Conservation (phyloP, 2,888 invertebrate genomes). For the Odiellus spinosus region DNA sequence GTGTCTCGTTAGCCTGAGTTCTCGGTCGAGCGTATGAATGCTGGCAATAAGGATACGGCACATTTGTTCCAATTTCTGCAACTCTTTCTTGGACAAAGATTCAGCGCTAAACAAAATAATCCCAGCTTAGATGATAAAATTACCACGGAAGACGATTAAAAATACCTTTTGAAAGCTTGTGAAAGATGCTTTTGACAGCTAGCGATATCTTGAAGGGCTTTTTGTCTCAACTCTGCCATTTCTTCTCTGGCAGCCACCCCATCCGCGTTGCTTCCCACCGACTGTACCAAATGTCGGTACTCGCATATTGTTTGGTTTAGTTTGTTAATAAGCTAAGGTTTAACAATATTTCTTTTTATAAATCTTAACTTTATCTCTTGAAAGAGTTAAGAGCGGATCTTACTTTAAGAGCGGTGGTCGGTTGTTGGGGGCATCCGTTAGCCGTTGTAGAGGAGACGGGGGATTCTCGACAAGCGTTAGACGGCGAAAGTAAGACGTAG, state of each 20-base stretch:
- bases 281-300: constrained; percentile 11
- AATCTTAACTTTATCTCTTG: too few relatives aligned
- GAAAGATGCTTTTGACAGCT: constrained; percentile 11
- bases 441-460: too few relatives aligned
- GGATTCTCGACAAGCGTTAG: too few relatives aligned
- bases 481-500: too few relatives aligned
- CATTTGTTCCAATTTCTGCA: constrained; percentile 10
- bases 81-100: constrained; percentile 13
- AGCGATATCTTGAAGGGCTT: constrained; percentile 10
- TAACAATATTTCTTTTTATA: background rate
- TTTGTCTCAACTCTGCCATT: constrained; percentile 11
- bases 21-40: constrained; percentile 13
- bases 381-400: too few relatives aligned
- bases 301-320: constrained; percentile 13
- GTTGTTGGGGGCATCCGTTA: too few relatives aligned
- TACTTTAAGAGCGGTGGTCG: too few relatives aligned
- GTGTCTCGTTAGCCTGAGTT: constrained; percentile 10
- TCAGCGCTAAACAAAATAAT: constrained; percentile 9
- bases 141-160: background rate
- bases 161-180: constrained; percentile 14
- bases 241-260: constrained; percentile 11
- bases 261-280: constrained; percentile 12
- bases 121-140: background rate
- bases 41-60: constrained; percentile 14
- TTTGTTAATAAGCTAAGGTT: constrained; percentile 11